Conservation (phyloP, 2,113 vertebrate genomes). For the Camelus dromedarius region DNA sequence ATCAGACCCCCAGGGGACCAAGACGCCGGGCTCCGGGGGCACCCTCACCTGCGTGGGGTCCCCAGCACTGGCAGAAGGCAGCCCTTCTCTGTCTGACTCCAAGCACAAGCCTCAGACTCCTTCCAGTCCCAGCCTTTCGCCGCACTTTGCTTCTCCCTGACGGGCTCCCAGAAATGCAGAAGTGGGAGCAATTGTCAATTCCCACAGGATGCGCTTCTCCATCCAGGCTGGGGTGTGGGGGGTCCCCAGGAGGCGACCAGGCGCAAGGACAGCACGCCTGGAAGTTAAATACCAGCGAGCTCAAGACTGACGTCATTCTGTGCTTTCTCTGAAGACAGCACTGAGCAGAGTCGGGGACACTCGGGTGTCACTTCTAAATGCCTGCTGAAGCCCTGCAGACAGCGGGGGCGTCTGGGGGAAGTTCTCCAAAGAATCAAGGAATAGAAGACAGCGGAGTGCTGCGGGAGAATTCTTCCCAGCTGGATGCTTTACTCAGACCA, state of each 20-base stretch:
- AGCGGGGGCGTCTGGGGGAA: neutral
- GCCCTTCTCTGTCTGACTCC: neutral
- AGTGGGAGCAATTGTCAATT: neutral
- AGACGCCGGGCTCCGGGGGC: neutral
- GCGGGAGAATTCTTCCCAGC: neutral
- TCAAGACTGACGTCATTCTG: neutral
- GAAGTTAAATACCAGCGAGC: neutral
- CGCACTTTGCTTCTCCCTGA: neutral
- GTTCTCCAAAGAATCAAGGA: too few species aligned
- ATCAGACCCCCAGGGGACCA: neutral
- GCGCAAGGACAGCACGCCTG: neutral
- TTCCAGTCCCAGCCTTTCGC: neutral
- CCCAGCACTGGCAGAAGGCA: neutral
- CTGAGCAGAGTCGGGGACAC: rapidly evolving
- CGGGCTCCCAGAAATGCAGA: neutral
- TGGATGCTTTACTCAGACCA: neutral
- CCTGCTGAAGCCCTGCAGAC: neutral
- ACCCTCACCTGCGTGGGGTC: neutral
- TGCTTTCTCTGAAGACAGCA: neutral
- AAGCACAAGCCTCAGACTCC: neutral
- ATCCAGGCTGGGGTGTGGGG: neutral
- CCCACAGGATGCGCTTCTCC: neutral
- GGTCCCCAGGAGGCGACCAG: neutral
- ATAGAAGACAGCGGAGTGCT: neutral
- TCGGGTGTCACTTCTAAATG: neutral